These are phyloP conservation scores for Elysia chlorotica DNA, from an alignment of 1,140 invertebrate species.

Conservation along the genomic window DNA sequence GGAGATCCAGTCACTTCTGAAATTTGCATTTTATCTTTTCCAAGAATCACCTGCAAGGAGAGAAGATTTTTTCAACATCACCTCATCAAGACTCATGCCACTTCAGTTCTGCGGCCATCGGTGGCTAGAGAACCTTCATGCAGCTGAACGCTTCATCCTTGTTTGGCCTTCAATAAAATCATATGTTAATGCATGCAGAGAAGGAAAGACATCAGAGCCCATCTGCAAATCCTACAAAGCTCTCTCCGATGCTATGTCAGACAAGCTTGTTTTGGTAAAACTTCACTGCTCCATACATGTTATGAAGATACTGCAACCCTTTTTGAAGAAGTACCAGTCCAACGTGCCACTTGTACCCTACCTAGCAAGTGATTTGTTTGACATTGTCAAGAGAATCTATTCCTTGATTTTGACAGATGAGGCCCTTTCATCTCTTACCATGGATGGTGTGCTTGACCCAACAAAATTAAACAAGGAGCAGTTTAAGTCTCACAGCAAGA, in stretches of 20 bases:
- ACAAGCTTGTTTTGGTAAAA: not conserved
- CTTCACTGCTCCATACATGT: slow-evolving; percentile 17
- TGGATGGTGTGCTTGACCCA: not conserved
- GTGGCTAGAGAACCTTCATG: slow-evolving; percentile 24
- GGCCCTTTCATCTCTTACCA: not conserved
- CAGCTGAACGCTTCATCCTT: slow-evolving; percentile 11
- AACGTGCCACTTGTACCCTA: slow-evolving; percentile 24
- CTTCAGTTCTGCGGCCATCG: slow-evolving; percentile 22
- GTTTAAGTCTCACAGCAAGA: not conserved
- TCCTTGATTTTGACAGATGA: not conserved
- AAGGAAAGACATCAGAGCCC: slow-evolving; percentile 6
- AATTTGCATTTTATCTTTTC: slow-evolving; percentile 22
- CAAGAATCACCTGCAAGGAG: slow-evolving; percentile 23
- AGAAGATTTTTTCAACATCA: slow-evolving; percentile 24
- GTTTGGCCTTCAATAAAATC: not conserved
- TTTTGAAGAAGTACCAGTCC: slow-evolving; percentile 23
- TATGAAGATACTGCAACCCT: slow-evolving; percentile 15
- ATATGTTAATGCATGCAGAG: slow-evolving; percentile 13
- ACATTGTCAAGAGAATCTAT: not conserved
- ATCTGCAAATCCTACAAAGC: slow-evolving; percentile 11
- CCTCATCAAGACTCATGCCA: slow-evolving; percentile 16
- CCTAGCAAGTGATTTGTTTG: slow-evolving; percentile 16
- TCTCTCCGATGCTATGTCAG: not conserved
- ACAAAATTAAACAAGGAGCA: not conserved
- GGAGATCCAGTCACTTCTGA: slow-evolving; percentile 19